Base-by-base conservation (phyloP, 2,888 invertebrate species). In the Epiblema foenella region DNA sequence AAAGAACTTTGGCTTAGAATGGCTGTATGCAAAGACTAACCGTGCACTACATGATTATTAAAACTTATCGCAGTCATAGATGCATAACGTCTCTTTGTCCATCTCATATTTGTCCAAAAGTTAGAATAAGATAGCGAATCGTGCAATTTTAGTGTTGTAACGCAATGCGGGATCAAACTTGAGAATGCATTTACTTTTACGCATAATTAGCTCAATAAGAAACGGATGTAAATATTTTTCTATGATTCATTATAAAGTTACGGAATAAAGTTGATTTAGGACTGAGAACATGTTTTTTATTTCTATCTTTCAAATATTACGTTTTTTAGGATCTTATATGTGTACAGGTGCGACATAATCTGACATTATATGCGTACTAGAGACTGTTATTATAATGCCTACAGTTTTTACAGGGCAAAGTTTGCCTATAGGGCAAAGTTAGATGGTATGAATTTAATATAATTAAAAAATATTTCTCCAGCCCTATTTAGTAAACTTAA, bases 121-220 rank as follows among this genome's bases (percentile, higher is more conserved):
- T 54, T 54, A 54, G 12, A 54, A 15, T 54, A 64, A 64, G 52
- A 52, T 52, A 64, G 64, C 37, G 7, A 52, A 64, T 64, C 63
- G 63, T 64, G 62, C 62, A 54, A 59, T 65, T n/a, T 33, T 65
- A 69, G 57, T 63, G 54, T 49, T 76, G 74, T 72, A 76, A 76
- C 76, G 74, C 72, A 77, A 77, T 78, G 79, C 77, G 85, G 82
- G 81, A 86, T 85, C 82, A 82, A 83, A 80, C 78, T 80, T 79
- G 82, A 82, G 79, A 83, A 84, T 89, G 91, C 91, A 91, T 91
- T 91, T 91, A 88, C 80, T 82, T 81, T 58, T 66, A 60, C 20
- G 68, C 79, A 75, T 81, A 82, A 77, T 70, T 69, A 77, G 80
- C 81, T 77, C 68, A 76, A 62, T 66, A 75, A 75, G 75, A 74